These are phyloP conservation scores for Phortica magna DNA, from an alignment of 2,888 invertebrate genomes.

Conservation along the genomic window DNA sequence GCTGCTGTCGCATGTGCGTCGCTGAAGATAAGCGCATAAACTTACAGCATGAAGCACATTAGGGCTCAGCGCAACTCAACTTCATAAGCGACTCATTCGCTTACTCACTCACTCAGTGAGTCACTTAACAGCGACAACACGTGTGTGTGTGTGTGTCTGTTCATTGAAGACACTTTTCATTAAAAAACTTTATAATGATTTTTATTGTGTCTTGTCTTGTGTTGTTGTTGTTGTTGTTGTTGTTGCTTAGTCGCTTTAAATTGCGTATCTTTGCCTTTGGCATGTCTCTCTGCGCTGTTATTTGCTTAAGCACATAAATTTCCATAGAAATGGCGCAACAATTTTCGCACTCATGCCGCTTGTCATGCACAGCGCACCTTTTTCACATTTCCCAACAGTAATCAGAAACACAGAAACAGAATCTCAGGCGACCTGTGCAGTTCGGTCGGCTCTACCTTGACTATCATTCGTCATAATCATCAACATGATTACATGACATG, in stretches of 20 bases:
- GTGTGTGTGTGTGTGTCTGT: neutral
- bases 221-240: neutral
- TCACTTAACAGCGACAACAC: neutral
- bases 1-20: neutral
- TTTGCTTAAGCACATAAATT: neutral
- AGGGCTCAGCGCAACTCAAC: neutral
- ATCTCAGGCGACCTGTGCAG: neutral
- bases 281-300: neutral
- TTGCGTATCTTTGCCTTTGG: neutral
- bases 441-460: neutral
- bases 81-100: neutral
- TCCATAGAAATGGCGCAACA: neutral
- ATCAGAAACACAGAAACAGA: slow-evolving; percentile 1
- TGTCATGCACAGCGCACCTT: neutral
- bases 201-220: slow-evolving; percentile 21
- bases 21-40: slow-evolving; percentile 22
- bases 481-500: slow-evolving; percentile 13
- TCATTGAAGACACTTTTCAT: slow-evolving; percentile 18
- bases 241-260: neutral
- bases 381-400: neutral
- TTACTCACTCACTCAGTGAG: neutral
- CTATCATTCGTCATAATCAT: slow-evolving; percentile 33
- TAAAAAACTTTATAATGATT: slow-evolving; percentile 22
- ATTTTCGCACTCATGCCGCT: neutral
- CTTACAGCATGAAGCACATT: neutral